Evolutionary conservation across 2,888 invertebrate species (phyloP).

Genomic region (Nysson spinosus): DNA sequence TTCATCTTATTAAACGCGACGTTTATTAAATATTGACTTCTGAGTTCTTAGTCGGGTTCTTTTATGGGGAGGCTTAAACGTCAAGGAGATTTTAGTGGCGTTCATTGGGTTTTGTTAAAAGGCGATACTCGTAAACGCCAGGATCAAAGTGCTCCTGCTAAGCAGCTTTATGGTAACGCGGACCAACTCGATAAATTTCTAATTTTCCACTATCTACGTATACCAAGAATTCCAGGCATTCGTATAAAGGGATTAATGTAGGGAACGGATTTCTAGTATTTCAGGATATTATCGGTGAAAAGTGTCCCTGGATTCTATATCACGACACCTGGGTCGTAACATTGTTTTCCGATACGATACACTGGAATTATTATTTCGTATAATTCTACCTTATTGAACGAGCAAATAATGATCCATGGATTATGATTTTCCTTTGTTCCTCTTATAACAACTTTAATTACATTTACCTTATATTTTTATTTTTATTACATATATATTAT

Average conservation of each 20-base stretch:
- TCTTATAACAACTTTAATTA: too few species aligned
- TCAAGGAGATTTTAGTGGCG: neutral
- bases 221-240: constrained; percentile 30
- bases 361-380: constrained; percentile 18
- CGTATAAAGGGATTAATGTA: constrained; percentile 49
- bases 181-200: constrained; percentile 55
- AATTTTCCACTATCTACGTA: constrained; percentile 48
- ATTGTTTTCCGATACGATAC: constrained; percentile 30
- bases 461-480: too few species aligned
- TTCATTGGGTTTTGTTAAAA: constrained; percentile 35
- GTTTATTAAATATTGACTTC: too few species aligned
- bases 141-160: constrained; percentile 42
- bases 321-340: constrained; percentile 36
- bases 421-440: too few species aligned
- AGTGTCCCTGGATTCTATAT: constrained; percentile 21
- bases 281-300: constrained; percentile 45
- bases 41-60: too few species aligned
- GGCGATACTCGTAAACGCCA: constrained; percentile 39
- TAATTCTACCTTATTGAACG: constrained; percentile 26
- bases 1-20: too few species aligned
- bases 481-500: too few species aligned
- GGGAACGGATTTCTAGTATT: constrained; percentile 46
- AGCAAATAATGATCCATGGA: too few species aligned
- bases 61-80: too few species aligned
- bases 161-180: constrained; percentile 20